These are phyloP conservation scores for Bos taurus DNA, from an alignment of 2,113 vertebrate genomes.

Conservation along the genomic window ARS-UCD2.0 NC_037328.1:140097501-140098000, in stretches of 20 bases:
- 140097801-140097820: background rate
- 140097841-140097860: background rate
- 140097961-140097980: background rate
- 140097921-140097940: background rate
- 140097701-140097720: background rate
- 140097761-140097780: background rate
- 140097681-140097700: accelerated
- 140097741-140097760: background rate
- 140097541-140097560: background rate
- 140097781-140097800: background rate
- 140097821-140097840: background rate
- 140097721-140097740: background rate
- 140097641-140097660: background rate
- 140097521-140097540: accelerated
- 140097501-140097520: background rate
- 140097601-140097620: background rate
- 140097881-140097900: background rate
- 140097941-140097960: no score
- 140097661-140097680: background rate
- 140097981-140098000: background rate
- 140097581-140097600: background rate
- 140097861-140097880: background rate
- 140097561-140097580: background rate
- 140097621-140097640: background rate
- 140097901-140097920: background rate